Evolutionary conservation across 2,797 vertebrate genomes (phyloP).

Genomic region (Acrocephalus scirpaceus): DNA sequence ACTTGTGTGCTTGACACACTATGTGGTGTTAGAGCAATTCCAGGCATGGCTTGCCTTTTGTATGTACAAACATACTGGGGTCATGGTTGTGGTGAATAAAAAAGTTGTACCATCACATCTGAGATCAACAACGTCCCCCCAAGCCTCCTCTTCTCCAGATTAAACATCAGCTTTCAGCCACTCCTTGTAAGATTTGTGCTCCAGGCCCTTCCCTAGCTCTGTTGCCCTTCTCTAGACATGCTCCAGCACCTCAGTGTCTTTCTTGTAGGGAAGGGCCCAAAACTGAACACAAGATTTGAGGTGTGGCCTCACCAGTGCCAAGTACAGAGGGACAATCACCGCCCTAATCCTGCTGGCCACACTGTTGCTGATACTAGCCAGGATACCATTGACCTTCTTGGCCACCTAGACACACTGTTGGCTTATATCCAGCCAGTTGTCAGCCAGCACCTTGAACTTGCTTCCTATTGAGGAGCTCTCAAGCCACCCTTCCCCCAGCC

Average conservation of each 20-base stretch:
- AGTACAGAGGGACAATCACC: not conserved
- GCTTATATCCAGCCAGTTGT: not conserved
- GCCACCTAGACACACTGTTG: not conserved
- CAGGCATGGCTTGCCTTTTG: not conserved
- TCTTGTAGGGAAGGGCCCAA: too few relatives aligned
- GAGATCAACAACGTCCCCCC: not conserved
- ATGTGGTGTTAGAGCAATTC: not conserved
- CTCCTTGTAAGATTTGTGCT: not conserved
- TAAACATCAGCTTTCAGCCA: not conserved
- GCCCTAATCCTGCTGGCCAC: not conserved
- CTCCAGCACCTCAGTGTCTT: not conserved
- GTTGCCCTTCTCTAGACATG: not conserved
- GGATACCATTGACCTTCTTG: not conserved
- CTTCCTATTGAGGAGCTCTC: not conserved
- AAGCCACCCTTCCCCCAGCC: not conserved
- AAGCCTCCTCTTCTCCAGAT: not conserved
- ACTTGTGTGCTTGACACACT: not conserved
- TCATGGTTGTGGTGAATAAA: not conserved
- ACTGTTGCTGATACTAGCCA: not conserved
- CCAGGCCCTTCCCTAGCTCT: not conserved
- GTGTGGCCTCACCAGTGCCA: rapidly evolving
- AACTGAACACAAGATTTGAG: rapidly evolving
- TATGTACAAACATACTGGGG: not conserved
- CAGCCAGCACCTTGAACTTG: rapidly evolving
- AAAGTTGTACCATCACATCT: rapidly evolving